Percentiles rank a stretch among this genome's conserved stretches.
Conservation (phyloP, 2,888 invertebrate species). For the Limnephilus auricula region DNA sequence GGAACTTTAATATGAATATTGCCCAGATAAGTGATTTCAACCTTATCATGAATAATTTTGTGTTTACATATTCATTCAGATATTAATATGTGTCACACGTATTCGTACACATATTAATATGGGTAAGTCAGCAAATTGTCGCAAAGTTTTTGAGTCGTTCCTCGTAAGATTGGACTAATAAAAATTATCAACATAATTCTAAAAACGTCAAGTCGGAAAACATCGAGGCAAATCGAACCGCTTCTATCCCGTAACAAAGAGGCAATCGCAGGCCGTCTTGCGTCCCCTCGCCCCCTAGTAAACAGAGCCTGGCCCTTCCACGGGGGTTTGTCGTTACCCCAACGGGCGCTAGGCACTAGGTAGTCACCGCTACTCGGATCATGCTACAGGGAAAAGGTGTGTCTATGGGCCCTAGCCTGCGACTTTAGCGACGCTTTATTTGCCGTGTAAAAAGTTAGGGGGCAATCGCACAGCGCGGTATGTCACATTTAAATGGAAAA, state of each 20-base stretch:
- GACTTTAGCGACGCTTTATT: conserved; percentile 59
- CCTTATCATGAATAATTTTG: too few relatives aligned
- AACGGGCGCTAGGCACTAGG: background rate
- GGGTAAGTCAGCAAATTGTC: too few relatives aligned
- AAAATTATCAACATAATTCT: background rate
- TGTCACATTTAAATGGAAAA: background rate
- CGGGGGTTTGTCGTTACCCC: background rate
- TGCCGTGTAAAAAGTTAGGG: conserved; percentile 47
- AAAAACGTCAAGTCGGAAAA: background rate
- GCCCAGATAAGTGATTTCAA: too few relatives aligned
- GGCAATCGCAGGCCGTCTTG: conserved; percentile 2
- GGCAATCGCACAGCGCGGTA: conserved; percentile 19
- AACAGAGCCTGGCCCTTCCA: background rate
- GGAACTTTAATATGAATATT: too few relatives aligned
- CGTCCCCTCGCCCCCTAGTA: background rate
- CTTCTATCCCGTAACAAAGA: conserved; percentile 5
- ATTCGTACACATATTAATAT: too few relatives aligned
- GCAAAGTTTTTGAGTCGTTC: too few relatives aligned
- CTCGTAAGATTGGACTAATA: too few relatives aligned
- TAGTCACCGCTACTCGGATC: conserved; percentile 42
- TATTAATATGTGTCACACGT: too few relatives aligned
- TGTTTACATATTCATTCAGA: too few relatives aligned
- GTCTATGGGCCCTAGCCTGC: conserved; percentile 53
- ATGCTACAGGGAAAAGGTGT: conserved; percentile 64
- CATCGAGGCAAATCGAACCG: background rate